Evolutionary conservation across 1,140 invertebrate species (phyloP), one percentile per base, ranked within the genome.

Genomic region (Megalonaias nervosa): DNA sequence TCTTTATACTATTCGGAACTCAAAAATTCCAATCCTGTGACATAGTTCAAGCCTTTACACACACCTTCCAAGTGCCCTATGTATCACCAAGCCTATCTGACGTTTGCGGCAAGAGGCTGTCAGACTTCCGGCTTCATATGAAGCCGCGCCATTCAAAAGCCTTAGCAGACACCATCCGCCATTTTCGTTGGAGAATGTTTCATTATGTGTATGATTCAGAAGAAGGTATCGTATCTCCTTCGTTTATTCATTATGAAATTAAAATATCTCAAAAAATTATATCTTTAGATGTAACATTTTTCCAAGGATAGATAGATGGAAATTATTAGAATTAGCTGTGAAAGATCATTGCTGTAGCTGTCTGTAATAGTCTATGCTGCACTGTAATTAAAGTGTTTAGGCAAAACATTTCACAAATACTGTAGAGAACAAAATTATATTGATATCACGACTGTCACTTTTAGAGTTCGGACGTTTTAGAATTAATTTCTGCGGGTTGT

Each of bases 31-130:
- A 97, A 84, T 97, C 96, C 2, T 97, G 97, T 87, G 95, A 97
- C 91, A 98, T 97, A 23, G 93, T 98, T 59, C 95, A 97, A 88
- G 97, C 97, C 0, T 98, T 97, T 91, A 95, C 95, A 82, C 97
- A 97, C 89, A 97, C 96, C 6, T 99, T 98, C 90, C 96, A 97
- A 90, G 96, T 98, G 94, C 97, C 97, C 19, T 98, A 97, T 88
- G 94, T 99, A 31, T 98, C 82, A 5, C 81, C 85, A 19, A 85
- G 83, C 48, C 74, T 71, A 17, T 64, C 76, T 14, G 70, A 73
- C 19, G 69, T 68, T 21, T 55, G 56, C 62, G 66, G 31, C 69
- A 65, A 59, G 14, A 48, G 58, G 2, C 14, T 67, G 16, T 61
- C 76, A 31, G 74, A 75, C 26, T 87, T 78, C 71, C 82, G 83